Percentiles rank a stretch among this genome's conserved stretches.
phyloP scores from a whole-genome alignment of 2,888 invertebrate species.

The Chrysina gloriosa region DNA sequence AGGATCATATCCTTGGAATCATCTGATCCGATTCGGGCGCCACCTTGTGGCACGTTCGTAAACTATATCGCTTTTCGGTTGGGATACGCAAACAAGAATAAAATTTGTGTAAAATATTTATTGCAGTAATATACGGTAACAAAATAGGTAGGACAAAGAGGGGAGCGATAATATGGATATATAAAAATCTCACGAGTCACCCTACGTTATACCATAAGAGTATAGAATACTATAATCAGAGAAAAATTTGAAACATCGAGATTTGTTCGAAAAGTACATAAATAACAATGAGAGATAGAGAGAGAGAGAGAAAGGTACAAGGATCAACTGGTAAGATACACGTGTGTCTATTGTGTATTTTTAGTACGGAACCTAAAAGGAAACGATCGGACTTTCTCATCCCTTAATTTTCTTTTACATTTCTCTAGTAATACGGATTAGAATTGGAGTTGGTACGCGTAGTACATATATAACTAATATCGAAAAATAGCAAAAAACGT shows the following conservation, averaged over 20 bases:
- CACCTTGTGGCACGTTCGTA: too few species aligned
- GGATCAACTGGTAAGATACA: not conserved
- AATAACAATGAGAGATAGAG: too few species aligned
- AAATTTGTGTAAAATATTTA: slow-evolving; percentile 47
- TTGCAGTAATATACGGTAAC: slow-evolving; percentile 48
- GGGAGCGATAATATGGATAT: slow-evolving; percentile 43
- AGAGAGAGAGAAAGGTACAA: not conserved
- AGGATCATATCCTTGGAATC: too few species aligned
- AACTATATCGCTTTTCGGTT: too few species aligned
- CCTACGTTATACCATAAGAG: slow-evolving; percentile 7
- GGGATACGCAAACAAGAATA: not conserved
- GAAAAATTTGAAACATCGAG: slow-evolving; percentile 34
- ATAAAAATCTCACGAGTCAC: slow-evolving; percentile 33
- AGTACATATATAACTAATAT: not conserved
- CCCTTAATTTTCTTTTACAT: not conserved
- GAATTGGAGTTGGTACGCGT: too few species aligned
- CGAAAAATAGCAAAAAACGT: not conserved
- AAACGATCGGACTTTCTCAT: too few species aligned
- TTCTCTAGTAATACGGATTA: not conserved
- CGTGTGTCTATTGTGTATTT: too few species aligned
- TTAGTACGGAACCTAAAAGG: too few species aligned
- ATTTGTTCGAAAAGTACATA: slow-evolving; percentile 7
- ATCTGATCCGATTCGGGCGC: too few species aligned
- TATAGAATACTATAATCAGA: slow-evolving; percentile 2
- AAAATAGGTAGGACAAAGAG: slow-evolving; percentile 46